Conservation (phyloP, 1,140 invertebrate species). For the Aricia agestis region DNA sequence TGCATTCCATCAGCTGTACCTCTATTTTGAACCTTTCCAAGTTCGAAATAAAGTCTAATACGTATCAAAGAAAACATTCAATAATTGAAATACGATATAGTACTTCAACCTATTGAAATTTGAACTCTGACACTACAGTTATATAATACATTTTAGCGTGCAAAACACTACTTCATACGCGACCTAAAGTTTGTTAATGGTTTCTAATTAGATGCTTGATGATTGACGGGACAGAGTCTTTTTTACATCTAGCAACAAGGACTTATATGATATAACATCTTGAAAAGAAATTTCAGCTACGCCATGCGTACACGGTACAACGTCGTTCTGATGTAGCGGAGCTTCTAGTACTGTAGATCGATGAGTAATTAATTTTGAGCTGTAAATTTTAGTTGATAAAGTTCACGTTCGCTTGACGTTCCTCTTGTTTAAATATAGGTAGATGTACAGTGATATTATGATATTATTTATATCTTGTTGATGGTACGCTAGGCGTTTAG, state of each 20-base stretch:
- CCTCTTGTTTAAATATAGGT: conserved; percentile 26
- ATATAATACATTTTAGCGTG: conserved; percentile 45
- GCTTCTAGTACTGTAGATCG: neutral
- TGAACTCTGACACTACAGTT: conserved; percentile 41
- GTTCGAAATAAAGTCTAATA: conserved; percentile 41
- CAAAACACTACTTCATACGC: conserved; percentile 31
- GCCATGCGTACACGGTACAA: conserved; percentile 54
- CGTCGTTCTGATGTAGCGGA: conserved; percentile 20
- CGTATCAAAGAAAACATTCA: conserved; percentile 41
- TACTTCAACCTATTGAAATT: conserved; percentile 41
- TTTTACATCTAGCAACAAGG: conserved; percentile 36
- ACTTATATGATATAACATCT: conserved; percentile 46
- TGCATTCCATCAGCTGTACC: conserved; percentile 41
- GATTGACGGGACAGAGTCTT: conserved; percentile 38
- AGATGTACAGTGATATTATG: conserved; percentile 46
- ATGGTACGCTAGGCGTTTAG: conserved; percentile 54
- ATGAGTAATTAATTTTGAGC: neutral
- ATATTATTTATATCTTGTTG: conserved; percentile 65
- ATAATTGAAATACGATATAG: conserved; percentile 58
- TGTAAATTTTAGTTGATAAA: neutral
- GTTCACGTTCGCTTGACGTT: neutral
- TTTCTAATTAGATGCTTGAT: conserved; percentile 58
- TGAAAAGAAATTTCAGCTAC: conserved; percentile 53
- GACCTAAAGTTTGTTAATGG: conserved; percentile 39
- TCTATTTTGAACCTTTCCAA: conserved; percentile 42